Conservation (phyloP, 2,888 invertebrate genomes). For the Malthinus seriepunctatus region DNA sequence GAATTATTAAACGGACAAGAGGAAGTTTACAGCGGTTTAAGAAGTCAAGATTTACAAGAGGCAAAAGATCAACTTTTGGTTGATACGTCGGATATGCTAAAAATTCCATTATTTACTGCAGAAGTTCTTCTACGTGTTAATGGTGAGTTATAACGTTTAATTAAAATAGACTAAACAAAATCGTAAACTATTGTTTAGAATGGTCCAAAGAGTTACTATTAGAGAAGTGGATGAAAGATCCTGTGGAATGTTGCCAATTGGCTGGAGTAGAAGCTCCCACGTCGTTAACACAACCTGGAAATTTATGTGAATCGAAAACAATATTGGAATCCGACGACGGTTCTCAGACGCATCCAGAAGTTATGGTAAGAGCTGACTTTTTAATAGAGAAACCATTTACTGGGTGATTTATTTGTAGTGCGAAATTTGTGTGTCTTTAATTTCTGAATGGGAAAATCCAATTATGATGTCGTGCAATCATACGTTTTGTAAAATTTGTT, state of each 20-base stretch:
- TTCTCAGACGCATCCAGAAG: slow-evolving; percentile 38
- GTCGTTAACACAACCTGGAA: slow-evolving; percentile 53
- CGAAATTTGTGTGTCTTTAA: slow-evolving; percentile 62
- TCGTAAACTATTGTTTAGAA: slow-evolving; percentile 52
- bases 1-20: slow-evolving; percentile 55
- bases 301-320: slow-evolving; percentile 50
- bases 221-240: slow-evolving; percentile 70
- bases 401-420: slow-evolving; percentile 54
- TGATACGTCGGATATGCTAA: slow-evolving; percentile 72
- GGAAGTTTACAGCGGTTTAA: slow-evolving; percentile 63
- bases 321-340: slow-evolving; percentile 45
- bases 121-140: slow-evolving; percentile 69
- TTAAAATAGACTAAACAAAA: background rate
- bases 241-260: slow-evolving; percentile 65
- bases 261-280: slow-evolving; percentile 68
- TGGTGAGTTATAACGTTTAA: slow-evolving; percentile 52
- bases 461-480: slow-evolving; percentile 65
- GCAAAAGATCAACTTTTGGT: slow-evolving; percentile 71
- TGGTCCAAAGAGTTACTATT: slow-evolving; percentile 69
- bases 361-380: slow-evolving; percentile 41
- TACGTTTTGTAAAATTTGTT: slow-evolving; percentile 66
- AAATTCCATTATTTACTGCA: slow-evolving; percentile 70
- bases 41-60: slow-evolving; percentile 70
- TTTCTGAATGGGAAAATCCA: slow-evolving; percentile 57
- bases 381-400: background rate